Percentiles rank a stretch among this genome's conserved stretches.
Evolutionary conservation across 1,140 invertebrate species (phyloP).

Genomic region (Scaptomyza pallida): DNA sequence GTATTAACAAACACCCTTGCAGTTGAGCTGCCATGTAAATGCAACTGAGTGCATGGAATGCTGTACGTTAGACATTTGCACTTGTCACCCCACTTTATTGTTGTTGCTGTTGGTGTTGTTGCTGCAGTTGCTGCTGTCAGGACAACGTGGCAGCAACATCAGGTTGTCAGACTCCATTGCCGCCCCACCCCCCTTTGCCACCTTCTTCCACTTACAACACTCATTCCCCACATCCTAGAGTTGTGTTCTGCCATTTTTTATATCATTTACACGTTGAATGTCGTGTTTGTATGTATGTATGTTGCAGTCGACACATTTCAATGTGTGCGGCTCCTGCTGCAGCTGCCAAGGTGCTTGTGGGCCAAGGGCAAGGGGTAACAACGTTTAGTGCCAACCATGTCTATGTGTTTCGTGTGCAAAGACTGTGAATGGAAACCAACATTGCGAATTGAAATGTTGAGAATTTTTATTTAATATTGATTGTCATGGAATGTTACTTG

Average conservation of each 20-base stretch:
- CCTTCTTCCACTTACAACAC: neutral
- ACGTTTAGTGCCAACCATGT: conserved; percentile 25
- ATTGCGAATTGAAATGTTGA: conserved; percentile 40
- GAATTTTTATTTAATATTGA: conserved; percentile 35
- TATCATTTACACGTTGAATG: conserved; percentile 65
- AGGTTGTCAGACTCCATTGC: conserved; percentile 22
- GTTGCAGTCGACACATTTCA: conserved; percentile 48
- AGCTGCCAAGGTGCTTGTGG: neutral
- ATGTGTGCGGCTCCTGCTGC: neutral
- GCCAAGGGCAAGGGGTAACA: conserved; percentile 4
- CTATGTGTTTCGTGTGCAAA: conserved; percentile 3
- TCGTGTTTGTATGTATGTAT: no score
- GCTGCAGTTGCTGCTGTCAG: conserved; percentile 21
- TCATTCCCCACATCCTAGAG: neutral
- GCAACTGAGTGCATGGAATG: conserved; percentile 42
- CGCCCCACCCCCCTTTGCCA: neutral
- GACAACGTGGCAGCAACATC: conserved; percentile 34
- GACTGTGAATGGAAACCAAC: conserved; percentile 13
- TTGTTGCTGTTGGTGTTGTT: conserved; percentile 22
- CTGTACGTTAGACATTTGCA: conserved; percentile 58
- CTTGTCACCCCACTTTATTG: conserved; percentile 47
- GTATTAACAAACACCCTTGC: conserved; percentile 25
- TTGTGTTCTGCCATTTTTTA: conserved; percentile 58
- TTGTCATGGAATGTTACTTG: conserved; percentile 39
- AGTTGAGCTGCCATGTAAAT: conserved; percentile 39